These are phyloP conservation scores for Cantharis rufa DNA, from an alignment of 2,888 invertebrate species.

Conservation along the genomic window DNA sequence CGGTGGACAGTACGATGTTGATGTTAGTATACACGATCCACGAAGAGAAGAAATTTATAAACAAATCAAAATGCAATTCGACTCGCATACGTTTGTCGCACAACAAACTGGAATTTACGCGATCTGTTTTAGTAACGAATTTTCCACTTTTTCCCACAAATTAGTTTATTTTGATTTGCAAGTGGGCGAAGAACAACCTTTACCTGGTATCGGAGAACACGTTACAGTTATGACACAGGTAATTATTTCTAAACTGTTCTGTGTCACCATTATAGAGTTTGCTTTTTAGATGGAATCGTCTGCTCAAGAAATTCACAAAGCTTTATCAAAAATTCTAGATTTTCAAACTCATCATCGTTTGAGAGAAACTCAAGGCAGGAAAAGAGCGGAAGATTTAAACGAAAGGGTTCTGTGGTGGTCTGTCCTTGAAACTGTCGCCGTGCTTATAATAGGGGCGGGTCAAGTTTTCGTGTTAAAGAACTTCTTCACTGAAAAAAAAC, in stretches of 20 bases:
- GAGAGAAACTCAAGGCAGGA: constrained; percentile 92
- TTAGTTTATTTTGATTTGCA: constrained; percentile 97
- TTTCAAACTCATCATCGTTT: constrained; percentile 97
- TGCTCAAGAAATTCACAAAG: constrained; percentile 87
- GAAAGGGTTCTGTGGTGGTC: constrained; percentile 95
- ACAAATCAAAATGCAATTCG: constrained; percentile 93
- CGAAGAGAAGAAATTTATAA: constrained; percentile 86
- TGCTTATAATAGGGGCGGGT: constrained; percentile 83
- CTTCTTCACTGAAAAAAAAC: constrained; percentile 82
- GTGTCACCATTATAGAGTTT: background rate
- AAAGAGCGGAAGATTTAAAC: constrained; percentile 95
- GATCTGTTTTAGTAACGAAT: constrained; percentile 98
- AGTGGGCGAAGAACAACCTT: constrained; percentile 86
- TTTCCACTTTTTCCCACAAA: constrained; percentile 98
- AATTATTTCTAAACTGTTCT: constrained; percentile 31
- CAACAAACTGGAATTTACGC: constrained; percentile 75
- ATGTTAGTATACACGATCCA: constrained; percentile 87
- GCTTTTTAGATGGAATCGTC: constrained; percentile 86
- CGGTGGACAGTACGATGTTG: constrained; percentile 98
- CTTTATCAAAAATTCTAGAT: constrained; percentile 85
- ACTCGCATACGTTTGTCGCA: constrained; percentile 86
- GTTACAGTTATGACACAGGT: constrained; percentile 93
- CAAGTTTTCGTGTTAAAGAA: constrained; percentile 91
- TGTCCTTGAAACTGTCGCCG: constrained; percentile 80
- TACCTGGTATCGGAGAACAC: constrained; percentile 86